Percentiles rank a stretch among this genome's conserved stretches.
phyloP scores from a whole-genome alignment of 2,113 vertebrate species.

The Cryptotis parvus region DNA sequence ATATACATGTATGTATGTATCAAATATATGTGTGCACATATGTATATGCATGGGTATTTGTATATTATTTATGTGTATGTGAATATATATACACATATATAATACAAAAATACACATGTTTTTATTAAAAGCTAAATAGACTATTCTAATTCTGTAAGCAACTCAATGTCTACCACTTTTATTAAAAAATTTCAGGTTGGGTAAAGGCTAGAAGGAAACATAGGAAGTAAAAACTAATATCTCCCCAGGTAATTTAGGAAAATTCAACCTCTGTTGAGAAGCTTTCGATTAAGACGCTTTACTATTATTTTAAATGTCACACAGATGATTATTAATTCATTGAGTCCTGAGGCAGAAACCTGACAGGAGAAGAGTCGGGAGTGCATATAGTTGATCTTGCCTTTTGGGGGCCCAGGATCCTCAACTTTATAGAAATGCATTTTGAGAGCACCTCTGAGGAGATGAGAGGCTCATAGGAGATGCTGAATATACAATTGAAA shows the following conservation, averaged over 20 bases:
- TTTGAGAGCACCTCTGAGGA: background rate
- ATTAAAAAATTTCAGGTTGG: slow-evolving; percentile 40
- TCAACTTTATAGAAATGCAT: background rate
- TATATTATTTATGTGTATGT: no score
- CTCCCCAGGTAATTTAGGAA: slow-evolving; percentile 28
- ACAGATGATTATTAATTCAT: slow-evolving; percentile 58
- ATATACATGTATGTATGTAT: no score
- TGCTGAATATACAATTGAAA: background rate
- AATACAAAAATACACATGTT: no score
- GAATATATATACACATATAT: no score
- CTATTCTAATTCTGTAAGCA: background rate
- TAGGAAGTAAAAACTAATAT: background rate
- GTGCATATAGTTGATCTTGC: slow-evolving; percentile 26
- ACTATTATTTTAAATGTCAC: slow-evolving; percentile 49
- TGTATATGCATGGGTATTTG: no score
- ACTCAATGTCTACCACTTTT: background rate
- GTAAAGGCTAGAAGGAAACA: background rate
- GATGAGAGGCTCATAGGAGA: background rate
- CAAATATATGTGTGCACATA: no score
- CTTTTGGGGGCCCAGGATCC: background rate
- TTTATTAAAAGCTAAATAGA: background rate
- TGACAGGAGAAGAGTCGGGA: background rate
- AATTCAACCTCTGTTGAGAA: slow-evolving; percentile 45
- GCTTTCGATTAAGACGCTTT: slow-evolving; percentile 56
- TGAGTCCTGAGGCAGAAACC: slow-evolving; percentile 39